phyloP scores from a whole-genome alignment of 2,113 vertebrate species.

The Entomyzon cyanotis region DNA sequence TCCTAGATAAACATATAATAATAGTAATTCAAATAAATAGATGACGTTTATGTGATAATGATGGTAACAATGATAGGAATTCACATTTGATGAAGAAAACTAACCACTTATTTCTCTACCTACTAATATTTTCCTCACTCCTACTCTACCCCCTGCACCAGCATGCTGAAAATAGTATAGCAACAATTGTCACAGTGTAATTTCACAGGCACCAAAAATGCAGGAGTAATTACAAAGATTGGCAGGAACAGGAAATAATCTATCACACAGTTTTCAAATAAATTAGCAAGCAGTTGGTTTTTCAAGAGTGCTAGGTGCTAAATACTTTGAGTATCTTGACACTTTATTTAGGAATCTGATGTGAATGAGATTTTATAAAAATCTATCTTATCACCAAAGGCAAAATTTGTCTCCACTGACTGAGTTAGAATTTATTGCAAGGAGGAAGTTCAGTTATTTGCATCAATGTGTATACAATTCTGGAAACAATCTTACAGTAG shows the following conservation, averaged over 20 bases:
- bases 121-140: slow-evolving; percentile 23
- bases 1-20: not conserved
- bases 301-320: slow-evolving; percentile 25
- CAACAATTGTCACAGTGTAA: slow-evolving; percentile 31
- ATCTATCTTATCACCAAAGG: not conserved
- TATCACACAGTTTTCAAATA: slow-evolving; percentile 51
- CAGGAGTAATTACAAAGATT: slow-evolving; percentile 46
- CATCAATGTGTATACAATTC: not conserved
- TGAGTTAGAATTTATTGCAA: not conserved
- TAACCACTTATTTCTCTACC: not conserved
- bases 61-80: not conserved
- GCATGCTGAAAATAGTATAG: slow-evolving; percentile 15
- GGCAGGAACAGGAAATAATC: slow-evolving; percentile 47
- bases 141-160: slow-evolving; percentile 20
- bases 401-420: not conserved
- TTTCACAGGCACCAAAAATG: slow-evolving; percentile 26
- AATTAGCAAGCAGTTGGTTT: slow-evolving; percentile 40
- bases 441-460: not conserved
- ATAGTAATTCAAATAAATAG: not conserved
- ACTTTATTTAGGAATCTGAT: slow-evolving; percentile 26
- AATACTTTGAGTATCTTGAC: slow-evolving; percentile 41
- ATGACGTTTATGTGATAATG: not conserved
- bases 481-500: not conserved
- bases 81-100: not conserved
- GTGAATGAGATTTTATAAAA: slow-evolving; percentile 39